phyloP scores from a whole-genome alignment of 2,888 invertebrate genomes.

The Diadegma fenestrale region DNA sequence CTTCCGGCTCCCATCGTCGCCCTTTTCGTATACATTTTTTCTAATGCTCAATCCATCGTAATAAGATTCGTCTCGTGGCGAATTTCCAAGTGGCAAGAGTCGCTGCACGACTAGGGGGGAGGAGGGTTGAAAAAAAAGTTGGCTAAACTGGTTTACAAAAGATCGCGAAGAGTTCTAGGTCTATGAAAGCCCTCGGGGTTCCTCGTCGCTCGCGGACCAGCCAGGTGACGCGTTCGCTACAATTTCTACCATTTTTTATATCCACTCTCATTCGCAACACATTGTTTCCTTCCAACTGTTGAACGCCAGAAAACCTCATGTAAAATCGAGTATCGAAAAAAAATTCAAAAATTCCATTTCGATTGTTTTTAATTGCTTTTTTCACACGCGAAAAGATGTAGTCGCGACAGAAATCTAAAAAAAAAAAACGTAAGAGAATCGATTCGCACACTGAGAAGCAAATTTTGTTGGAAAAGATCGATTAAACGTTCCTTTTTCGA shows the following conservation, averaged over 20 bases:
- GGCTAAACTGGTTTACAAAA: conserved; percentile 65
- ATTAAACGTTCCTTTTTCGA: no score
- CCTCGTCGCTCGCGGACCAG: conserved; percentile 11
- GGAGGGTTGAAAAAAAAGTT: conserved; percentile 29
- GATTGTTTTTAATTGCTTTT: not conserved
- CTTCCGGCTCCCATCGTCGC: conserved; percentile 32
- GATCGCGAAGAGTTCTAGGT: conserved; percentile 42
- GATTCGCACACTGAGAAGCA: no score
- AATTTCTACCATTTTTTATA: conserved; percentile 13
- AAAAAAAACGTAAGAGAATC: not conserved
- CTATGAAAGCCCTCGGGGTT: conserved; percentile 55
- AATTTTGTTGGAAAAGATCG: no score
- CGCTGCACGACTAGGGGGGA: not conserved
- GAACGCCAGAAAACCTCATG: not conserved
- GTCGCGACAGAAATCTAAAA: not conserved
- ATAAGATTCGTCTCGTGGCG: conserved; percentile 34
- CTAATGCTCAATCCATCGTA: conserved; percentile 30
- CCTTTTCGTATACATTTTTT: conserved; percentile 32
- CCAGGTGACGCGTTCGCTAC: conserved; percentile 58
- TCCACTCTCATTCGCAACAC: conserved; percentile 15
- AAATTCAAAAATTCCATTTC: not conserved
- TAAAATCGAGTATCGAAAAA: not conserved
- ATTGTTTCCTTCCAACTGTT: conserved; percentile 1
- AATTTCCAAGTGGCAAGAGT: conserved; percentile 42
- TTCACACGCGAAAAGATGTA: not conserved